Conservation (phyloP, 2,113 vertebrate species). For the Himantopus leucocephalus region DNA sequence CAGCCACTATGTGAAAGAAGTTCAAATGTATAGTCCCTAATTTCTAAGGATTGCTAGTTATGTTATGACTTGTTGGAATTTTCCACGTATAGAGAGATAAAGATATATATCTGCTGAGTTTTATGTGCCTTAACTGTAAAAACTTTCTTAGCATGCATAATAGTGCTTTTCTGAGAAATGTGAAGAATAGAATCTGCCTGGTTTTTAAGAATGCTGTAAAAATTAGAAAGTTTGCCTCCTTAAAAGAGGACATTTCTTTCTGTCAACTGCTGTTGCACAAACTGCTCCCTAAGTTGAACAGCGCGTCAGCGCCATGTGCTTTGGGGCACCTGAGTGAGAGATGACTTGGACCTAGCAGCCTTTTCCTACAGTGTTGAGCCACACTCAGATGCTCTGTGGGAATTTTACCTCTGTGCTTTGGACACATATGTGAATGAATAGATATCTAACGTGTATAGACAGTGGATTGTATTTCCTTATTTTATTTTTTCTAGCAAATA, state of each 20-base stretch:
- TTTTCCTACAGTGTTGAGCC: neutral
- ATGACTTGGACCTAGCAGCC: neutral
- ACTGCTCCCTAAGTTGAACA: neutral
- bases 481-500: neutral
- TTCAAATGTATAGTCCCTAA: neutral
- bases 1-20: neutral
- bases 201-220: neutral
- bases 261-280: neutral
- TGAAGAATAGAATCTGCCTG: neutral
- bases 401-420: neutral
- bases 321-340: neutral
- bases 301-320: neutral
- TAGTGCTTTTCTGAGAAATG: neutral
- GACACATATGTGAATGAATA: neutral
- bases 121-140: neutral
- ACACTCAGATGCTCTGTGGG: neutral
- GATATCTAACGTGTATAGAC: neutral
- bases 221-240: neutral
- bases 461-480: neutral
- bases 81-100: neutral
- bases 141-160: neutral
- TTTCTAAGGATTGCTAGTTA: neutral
- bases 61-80: neutral
- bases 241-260: neutral
- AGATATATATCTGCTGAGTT: neutral